Base-by-base conservation (phyloP, 2,113 vertebrate genomes). In the Eulacestoma nigropectus region DNA sequence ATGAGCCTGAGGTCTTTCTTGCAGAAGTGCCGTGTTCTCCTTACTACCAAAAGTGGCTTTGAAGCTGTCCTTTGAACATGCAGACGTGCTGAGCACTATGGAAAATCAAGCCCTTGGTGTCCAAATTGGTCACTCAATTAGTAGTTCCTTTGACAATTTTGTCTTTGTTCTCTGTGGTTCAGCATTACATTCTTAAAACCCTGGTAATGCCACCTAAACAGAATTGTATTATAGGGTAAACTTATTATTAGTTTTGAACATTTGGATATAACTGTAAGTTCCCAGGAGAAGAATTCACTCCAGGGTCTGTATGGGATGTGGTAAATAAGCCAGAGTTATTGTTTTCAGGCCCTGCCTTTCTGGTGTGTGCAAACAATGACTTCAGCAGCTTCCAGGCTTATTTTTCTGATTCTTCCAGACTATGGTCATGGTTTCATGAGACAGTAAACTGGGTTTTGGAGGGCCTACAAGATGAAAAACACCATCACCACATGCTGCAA, bases 341-440 rank as follows among this genome's bases (percentile, higher is more conserved):
- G 96, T 97, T 97, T 96, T 95, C 96, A 91, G 84, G 89, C 93
- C 1, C 95, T 97, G 95, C 94, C 86, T 96, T 96, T 97, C 94
- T 97, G 96, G 96, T 97, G 96, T 96, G 95, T 95, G 96, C 96
- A 97, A 97, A 97, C 96, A 97, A 97, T 97, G 95, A 96, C 95
- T 97, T 93, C 95, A 97, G 94, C 94, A 97, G 95, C 96, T 94
- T 96, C 95, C 95, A 97, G 96, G 92, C 93, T 96, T 96, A 95
- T 96, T 94, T 97, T 97, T 96, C 93, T 95, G 92, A 95, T 97
- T 95, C 96, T 96, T 97, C 91, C 87, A 95, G 65, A 63, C 91
- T 91, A 92, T 91, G 95, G 94, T 95, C 91, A 93, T 95, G 94
- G 94, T 93, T 96, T 93, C 91, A 86, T 89, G 93, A 95, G 91